phyloP scores from a whole-genome alignment of 2,888 invertebrate genomes.

The Agriopis aurantiaria region DNA sequence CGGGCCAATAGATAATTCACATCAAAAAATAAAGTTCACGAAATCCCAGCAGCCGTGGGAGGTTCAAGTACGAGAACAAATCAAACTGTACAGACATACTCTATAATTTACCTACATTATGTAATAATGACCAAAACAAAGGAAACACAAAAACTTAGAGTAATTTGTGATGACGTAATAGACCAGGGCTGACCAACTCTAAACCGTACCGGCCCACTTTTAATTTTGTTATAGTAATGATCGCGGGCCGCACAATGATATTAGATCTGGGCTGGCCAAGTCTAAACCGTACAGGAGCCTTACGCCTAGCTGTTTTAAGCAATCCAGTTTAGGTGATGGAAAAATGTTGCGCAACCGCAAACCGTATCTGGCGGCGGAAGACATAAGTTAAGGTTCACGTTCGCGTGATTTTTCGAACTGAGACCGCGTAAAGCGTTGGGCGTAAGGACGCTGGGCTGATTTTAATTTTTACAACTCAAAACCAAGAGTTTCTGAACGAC shows the following conservation, averaged over 20 bases:
- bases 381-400: no score
- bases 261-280: not conserved
- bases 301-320: no score
- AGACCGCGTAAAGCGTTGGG: no score
- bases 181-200: constrained; percentile 1
- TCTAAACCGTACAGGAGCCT: not conserved
- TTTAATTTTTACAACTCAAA: no score
- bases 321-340: no score
- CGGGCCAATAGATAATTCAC: no score
- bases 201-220: not conserved
- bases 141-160: constrained; percentile 18
- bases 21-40: not conserved
- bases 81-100: not conserved
- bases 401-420: no score
- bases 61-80: constrained; percentile 2
- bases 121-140: constrained; percentile 14
- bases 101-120: constrained; percentile 20
- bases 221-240: not conserved
- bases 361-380: no score
- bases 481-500: no score
- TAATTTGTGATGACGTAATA: constrained; percentile 18
- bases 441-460: no score
- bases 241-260: not conserved
- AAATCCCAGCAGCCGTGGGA: not conserved
- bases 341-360: no score